Percentiles rank a stretch among this genome's conserved stretches.
These are phyloP conservation scores for Bradypodion pumilum DNA, from an alignment of 2,797 vertebrate genomes.

Conservation along the genomic window DNA sequence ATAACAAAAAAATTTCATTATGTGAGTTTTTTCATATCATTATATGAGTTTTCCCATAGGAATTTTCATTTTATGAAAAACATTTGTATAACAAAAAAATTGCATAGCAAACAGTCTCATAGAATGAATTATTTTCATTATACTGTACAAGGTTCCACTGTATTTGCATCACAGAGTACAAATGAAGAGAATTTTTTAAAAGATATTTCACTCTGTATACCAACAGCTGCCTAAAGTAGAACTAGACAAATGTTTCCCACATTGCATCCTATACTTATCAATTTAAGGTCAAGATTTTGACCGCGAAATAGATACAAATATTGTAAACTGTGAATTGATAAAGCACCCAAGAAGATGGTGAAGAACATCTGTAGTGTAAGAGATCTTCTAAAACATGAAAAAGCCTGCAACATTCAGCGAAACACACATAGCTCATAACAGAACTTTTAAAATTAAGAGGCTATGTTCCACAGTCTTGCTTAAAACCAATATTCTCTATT, in stretches of 20 bases:
- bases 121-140: too few relatives aligned
- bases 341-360: background rate
- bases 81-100: too few relatives aligned
- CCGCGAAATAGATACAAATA: background rate
- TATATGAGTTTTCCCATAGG: too few relatives aligned
- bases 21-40: too few relatives aligned
- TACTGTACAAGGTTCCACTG: too few relatives aligned
- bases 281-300: slow-evolving; percentile 5
- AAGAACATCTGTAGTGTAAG: too few relatives aligned
- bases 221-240: background rate
- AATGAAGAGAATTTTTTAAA: background rate
- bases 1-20: too few relatives aligned
- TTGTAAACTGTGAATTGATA: background rate
- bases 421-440: slow-evolving; percentile 14
- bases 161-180: background rate
- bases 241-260: background rate
- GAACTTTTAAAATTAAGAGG: slow-evolving; percentile 1
- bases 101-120: too few relatives aligned
- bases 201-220: background rate
- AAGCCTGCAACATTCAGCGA: background rate
- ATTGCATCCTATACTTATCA: background rate
- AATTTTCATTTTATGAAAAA: too few relatives aligned
- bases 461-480: background rate
- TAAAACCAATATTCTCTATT: background rate
- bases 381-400: background rate